Conservation (phyloP, 2,113 vertebrate genomes). For the Phaethon lepturus region DNA sequence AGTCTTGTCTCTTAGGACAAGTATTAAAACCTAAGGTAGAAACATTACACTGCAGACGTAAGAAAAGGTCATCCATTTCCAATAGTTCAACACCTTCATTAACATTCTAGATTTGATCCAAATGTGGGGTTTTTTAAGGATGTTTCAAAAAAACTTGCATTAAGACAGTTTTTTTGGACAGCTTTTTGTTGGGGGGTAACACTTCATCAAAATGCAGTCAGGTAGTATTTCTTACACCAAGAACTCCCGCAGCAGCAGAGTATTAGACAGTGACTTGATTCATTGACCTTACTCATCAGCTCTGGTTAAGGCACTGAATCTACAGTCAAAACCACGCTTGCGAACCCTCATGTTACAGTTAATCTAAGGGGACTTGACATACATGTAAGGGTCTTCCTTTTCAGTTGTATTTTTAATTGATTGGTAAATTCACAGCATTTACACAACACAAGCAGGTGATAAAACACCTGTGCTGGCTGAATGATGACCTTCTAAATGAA, state of each 20-base stretch:
- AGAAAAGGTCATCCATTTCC: background rate
- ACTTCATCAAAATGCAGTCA: background rate
- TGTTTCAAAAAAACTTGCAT: background rate
- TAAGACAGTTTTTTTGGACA: background rate
- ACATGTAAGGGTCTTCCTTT: background rate
- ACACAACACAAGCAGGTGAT: background rate
- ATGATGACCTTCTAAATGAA: background rate
- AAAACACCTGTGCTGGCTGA: background rate
- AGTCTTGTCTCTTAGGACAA: background rate
- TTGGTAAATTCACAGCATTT: background rate
- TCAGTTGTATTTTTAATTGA: background rate
- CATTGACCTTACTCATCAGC: background rate
- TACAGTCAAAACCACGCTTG: background rate
- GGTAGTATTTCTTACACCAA: background rate
- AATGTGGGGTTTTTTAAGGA: background rate
- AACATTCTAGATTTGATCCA: background rate
- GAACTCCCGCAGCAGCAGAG: background rate
- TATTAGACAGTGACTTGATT: background rate
- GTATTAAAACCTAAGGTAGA: background rate
- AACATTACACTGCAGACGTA: background rate
- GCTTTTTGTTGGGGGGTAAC: background rate
- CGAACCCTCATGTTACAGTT: background rate
- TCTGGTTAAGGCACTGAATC: background rate
- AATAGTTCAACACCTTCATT: background rate
- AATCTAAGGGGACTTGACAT: background rate